Base-by-base conservation (phyloP, 2,113 vertebrate species). In the Heterotilapia buettikoferi region DNA sequence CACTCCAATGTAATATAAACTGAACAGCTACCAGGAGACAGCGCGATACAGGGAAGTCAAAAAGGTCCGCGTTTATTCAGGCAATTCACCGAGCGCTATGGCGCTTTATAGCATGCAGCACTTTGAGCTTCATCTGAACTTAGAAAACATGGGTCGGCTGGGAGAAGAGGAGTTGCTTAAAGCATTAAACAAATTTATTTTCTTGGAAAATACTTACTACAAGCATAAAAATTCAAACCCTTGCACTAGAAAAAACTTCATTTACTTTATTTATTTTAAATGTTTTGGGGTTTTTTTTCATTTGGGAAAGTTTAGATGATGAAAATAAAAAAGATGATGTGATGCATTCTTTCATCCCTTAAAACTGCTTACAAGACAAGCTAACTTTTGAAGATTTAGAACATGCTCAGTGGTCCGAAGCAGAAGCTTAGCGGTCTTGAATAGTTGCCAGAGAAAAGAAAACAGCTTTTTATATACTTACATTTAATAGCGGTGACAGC, bases 401-500 rank as follows among this genome's bases (percentile, higher is more conserved):
- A 26, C 54, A 40, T 76, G 26, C 59, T 59, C 29, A 57, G 10
- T 18, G 38, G 21, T 57, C 14, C 6, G 1, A 73, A 40, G 24
- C n/a, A 76, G 66, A 85, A 85, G 43, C 13, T 5, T 18, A 10
- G n/a, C 31, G 21, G 21, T 45, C 14, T 33, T 36, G 1, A 29
- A 38, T n/a, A 53, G 16, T n/a, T 71, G 24, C 10, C 14, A 36
- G 6, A 24, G 12, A 33, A 19, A 16, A 38, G 18, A 16, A 36
- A 5, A 21, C 16, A 68, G 21, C 6, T 8, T 63, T 54, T 19
- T 80, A 13, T 8, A 9, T 43, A 96, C 98, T 98, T 96, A 98
- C 98, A 54, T 98, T 99, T 80, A 98, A 95, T 90, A 99, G 95
- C 3, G 97, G 97, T 6, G 98, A 98, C 45, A 99, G 97, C 93